Evolutionary conservation across 2,888 invertebrate genomes (phyloP), one percentile per base, ranked within the genome.

Genomic region (Hydraecia micacea): DNA sequence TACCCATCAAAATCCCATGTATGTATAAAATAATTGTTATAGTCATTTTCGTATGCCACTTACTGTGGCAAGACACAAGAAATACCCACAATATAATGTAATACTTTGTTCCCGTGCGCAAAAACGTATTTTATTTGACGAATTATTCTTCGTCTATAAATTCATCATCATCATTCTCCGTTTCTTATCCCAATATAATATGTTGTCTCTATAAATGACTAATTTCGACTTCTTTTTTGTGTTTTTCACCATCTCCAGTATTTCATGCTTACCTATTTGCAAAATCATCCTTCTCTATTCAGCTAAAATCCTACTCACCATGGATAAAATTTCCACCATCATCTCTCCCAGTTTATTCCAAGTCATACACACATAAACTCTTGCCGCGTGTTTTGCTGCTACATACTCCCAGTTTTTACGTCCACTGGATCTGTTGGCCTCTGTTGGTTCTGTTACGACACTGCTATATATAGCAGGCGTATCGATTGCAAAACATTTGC

Each of bases 401-500:
- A 46, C 73, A 68, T 63, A 46, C 60, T 81, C 74, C 11, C 63
- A 86, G 39, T 78, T 84, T 86, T 83, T 86, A 75, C 70, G 79
- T 87, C 63, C 75, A 73, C 49, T 39, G 39, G 28, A 69, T 83
- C 73, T 84, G 84, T 78, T 83, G 60, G 78, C 66, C 32, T 83
- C 71, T 84, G 86, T 78, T 86, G 65, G 70, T 58, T n/a, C 65
- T 39, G 70, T 86, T 84, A 79, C 84, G 73, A 79, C 79, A 74
- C 73, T 70, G 62, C 84, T 87, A 87, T 84, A 84, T 87, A 76
- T 86, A 84, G 80, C 75, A 70, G 73, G 65, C 89, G 71, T 67
- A 88, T 85, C 83, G 89, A 82, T 87, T 79, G 73, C 66, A 76
- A 73, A 82, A 83, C 82, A 80, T 87, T 87, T 79, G 80, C 87